A percentile compares a stretch with the other conserved stretches of the same genome.
Conservation (phyloP, 2,113 vertebrate genomes). For the Arizona elegans region DNA sequence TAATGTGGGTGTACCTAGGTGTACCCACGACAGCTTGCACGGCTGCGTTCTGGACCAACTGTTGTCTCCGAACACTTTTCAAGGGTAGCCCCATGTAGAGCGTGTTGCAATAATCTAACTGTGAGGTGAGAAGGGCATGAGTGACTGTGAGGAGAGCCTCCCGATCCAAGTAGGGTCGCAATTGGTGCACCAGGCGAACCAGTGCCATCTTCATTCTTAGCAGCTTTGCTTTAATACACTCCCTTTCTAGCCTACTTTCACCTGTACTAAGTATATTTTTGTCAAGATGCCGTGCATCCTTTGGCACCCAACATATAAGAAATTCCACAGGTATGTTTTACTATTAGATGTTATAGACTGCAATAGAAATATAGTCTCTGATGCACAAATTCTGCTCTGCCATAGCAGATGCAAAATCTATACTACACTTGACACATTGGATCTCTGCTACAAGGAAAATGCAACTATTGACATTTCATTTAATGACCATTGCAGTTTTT, state of each 20-base stretch:
- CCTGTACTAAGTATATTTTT: neutral
- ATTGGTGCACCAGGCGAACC: neutral
- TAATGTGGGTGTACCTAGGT: too few species aligned
- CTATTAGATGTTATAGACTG: neutral
- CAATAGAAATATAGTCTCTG: constrained; percentile 15
- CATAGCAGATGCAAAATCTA: constrained; percentile 14
- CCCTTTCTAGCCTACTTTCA: neutral
- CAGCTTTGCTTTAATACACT: neutral
- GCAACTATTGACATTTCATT: constrained; percentile 29
- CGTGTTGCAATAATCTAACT: too few species aligned
- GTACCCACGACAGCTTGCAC: too few species aligned
- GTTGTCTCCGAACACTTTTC: too few species aligned
- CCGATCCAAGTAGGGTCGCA: too few species aligned
- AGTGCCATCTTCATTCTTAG: neutral
- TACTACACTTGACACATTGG: neutral
- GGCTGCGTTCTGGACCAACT: too few species aligned
- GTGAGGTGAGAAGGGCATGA: too few species aligned
- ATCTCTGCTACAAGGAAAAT: constrained; percentile 11
- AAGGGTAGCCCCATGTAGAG: too few species aligned
- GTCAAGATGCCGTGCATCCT: neutral
- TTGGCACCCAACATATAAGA: neutral
- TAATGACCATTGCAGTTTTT: neutral
- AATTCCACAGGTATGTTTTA: neutral
- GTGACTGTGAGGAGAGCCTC: too few species aligned
- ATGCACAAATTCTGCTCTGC: neutral